Evolutionary conservation across 2,113 vertebrate genomes (phyloP), one percentile per base, ranked within the genome.

Genomic region (Catharus bicknelli): DNA sequence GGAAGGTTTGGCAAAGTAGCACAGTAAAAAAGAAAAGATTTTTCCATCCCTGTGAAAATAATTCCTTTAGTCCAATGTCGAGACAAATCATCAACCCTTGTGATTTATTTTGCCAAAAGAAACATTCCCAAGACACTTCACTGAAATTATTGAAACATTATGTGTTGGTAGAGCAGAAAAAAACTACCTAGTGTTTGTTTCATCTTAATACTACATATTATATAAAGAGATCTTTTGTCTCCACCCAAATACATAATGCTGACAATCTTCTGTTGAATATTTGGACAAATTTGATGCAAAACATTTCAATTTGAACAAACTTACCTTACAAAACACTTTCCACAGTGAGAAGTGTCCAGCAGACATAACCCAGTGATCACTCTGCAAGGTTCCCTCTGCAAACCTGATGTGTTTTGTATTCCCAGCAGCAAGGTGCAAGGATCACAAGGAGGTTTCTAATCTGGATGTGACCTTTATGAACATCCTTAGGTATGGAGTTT

Each of bases 21-120:
- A 63, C 55, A 86, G 48, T 22, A 67, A 70, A 88, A 38, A 95
- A 47, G 1, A 69, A 63, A 82, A 59, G 34, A 55, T 36, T 90
- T 89, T 92, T 94, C 94, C 84, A 76, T 36, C 38, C 16, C 38
- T 58, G 38, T 68, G 81, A 80, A 94, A 95, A 67, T 40, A 69
- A 27, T 87, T 79, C 54, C 38, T 84, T 72, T 69, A 79, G 50
- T 58, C 88, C 80, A 59, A 68, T 0, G 2, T 63, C 2, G 5
- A 85, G 91, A 90, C 62, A 90, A 62, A 73, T 36, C 63, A 72
- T 26, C 9, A 55, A 48, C 55, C 59, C 34, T 61, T 25, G 29
- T 14, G 47, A 27, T 21, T 55, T 62, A 29, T 50, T 79, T 61
- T 86, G 73, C 89, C 51, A 89, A 91, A 83, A 85, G 51, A 93